phyloP scores from a whole-genome alignment of 2,888 invertebrate genomes.

The Tupiocoris notatus region DNA sequence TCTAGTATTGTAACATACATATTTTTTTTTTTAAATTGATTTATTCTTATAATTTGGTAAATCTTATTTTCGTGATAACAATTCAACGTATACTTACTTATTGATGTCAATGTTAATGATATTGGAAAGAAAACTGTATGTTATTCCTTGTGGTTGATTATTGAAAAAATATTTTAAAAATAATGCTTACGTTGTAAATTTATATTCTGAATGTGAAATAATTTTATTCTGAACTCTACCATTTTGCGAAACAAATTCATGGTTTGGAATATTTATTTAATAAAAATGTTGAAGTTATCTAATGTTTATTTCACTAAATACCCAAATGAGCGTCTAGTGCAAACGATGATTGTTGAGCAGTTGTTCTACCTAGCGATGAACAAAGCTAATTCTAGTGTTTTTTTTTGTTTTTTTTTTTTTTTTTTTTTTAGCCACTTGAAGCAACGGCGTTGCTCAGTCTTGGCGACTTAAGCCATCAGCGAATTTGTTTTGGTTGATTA shows the following conservation, averaged over 20 bases:
- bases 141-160: conserved; percentile 27
- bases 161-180: conserved; percentile 20
- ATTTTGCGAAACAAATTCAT: conserved; percentile 4
- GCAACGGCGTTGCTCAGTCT: too few species aligned
- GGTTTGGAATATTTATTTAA: conserved; percentile 32
- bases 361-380: too few species aligned
- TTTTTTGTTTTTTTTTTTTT: too few species aligned
- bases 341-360: too few species aligned
- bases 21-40: background rate
- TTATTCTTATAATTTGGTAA: background rate
- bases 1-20: background rate
- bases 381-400: too few species aligned
- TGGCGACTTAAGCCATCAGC: too few species aligned
- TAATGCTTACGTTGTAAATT: conserved; percentile 27
- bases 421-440: too few species aligned
- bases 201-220: conserved; percentile 21
- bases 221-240: conserved; percentile 33
- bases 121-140: conserved; percentile 10
- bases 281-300: conserved; percentile 30
- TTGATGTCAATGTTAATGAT: conserved; percentile 9
- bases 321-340: too few species aligned
- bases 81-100: conserved; percentile 15
- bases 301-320: too few species aligned
- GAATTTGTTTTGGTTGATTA: too few species aligned
- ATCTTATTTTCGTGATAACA: conserved; percentile 14